These are phyloP conservation scores for Cordilura impudica DNA, from an alignment of 2,888 invertebrate species.

Conservation along the genomic window DNA sequence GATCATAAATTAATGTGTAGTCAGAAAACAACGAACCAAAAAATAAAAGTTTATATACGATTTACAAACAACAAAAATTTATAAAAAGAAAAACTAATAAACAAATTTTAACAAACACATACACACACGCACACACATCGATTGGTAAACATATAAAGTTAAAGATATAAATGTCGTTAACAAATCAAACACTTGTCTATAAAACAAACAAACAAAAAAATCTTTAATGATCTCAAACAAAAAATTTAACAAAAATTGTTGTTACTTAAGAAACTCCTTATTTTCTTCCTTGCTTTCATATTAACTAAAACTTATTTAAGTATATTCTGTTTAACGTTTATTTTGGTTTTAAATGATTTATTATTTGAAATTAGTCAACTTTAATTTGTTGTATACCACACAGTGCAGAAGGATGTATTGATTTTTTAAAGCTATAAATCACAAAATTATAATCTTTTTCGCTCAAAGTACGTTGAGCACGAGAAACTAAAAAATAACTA, in stretches of 20 bases:
- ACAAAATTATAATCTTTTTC: not conserved
- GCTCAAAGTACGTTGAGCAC: not conserved
- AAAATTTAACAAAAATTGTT: not conserved
- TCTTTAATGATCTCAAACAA: not conserved
- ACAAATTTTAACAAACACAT: not conserved
- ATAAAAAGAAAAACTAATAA: not conserved
- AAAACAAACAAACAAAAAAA: too few relatives aligned
- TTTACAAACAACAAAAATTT: not conserved
- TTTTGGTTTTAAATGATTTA: conserved; percentile 26
- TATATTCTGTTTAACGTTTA: not conserved
- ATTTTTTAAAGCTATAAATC: not conserved
- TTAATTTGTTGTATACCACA: conserved; percentile 20
- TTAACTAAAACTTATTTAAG: not conserved
- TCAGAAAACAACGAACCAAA: not conserved
- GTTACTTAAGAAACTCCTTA: not conserved
- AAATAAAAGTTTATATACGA: not conserved
- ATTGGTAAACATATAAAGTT: not conserved
- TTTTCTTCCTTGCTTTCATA: not conserved
- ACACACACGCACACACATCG: too few relatives aligned
- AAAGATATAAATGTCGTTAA: not conserved
- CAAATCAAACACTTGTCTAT: not conserved
- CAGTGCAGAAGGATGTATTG: not conserved
- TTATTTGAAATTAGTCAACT: conserved; percentile 34
- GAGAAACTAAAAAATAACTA: not conserved
- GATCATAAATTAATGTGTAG: not conserved